A percentile compares a stretch with the other conserved stretches of the same genome.
phyloP scores from a whole-genome alignment of 2,888 invertebrate genomes.

The Campaea margaritaria region DNA sequence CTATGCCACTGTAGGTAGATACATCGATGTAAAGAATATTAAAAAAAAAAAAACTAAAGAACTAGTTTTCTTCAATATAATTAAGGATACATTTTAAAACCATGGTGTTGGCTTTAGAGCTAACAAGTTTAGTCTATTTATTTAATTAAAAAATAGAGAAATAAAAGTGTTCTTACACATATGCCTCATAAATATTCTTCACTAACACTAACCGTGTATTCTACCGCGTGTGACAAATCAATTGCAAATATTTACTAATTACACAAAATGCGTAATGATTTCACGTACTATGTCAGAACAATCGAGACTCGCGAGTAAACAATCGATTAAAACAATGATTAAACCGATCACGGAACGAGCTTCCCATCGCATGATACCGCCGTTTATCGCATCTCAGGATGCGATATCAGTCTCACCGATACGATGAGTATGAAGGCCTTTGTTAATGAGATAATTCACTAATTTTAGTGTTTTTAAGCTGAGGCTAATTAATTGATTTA shows the following conservation, averaged over 20 bases:
- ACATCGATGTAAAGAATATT: too few relatives aligned
- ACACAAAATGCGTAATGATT: constrained; percentile 3
- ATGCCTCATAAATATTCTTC: too few relatives aligned
- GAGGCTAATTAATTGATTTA: neutral
- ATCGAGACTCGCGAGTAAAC: constrained; percentile 33
- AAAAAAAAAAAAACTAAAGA: too few relatives aligned
- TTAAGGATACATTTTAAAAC: too few relatives aligned
- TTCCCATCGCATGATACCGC: constrained; percentile 46
- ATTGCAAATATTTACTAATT: neutral
- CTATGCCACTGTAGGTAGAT: too few relatives aligned
- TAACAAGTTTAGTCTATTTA: too few relatives aligned
- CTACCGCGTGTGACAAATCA: neutral
- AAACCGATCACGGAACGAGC: constrained; percentile 42
- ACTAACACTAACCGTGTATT: too few relatives aligned
- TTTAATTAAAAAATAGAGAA: too few relatives aligned
- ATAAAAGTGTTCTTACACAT: too few relatives aligned
- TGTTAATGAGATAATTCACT: constrained; percentile 13
- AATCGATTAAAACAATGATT: constrained; percentile 40
- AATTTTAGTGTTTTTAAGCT: constrained; percentile 10
- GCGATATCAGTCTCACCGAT: constrained; percentile 23
- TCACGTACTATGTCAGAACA: constrained; percentile 27
- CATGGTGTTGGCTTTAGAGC: too few relatives aligned
- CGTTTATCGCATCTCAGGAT: constrained; percentile 39
- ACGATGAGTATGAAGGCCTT: constrained; percentile 8
- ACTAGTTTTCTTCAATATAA: too few relatives aligned